A percentile compares a stretch with the other conserved stretches of the same genome.
Conservation (phyloP, 2,113 vertebrate genomes). For the Sinocyclocheilus rhinocerous region DNA sequence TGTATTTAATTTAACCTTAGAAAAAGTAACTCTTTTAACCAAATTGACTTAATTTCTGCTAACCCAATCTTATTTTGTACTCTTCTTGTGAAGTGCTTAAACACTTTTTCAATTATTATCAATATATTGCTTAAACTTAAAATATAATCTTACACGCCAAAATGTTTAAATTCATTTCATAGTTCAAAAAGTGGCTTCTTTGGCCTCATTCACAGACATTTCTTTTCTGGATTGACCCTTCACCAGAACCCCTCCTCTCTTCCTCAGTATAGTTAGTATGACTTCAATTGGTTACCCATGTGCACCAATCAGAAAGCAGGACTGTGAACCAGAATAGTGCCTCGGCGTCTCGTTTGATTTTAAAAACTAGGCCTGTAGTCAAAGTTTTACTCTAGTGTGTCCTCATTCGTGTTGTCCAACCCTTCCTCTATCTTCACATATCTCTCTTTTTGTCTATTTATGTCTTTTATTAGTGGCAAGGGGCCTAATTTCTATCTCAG, state of each 20-base stretch:
- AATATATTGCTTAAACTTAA: neutral
- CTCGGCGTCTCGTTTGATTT: neutral
- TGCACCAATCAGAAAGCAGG: conserved; percentile 22
- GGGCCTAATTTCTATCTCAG: conserved; percentile 30
- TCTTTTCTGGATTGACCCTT: conserved; percentile 1
- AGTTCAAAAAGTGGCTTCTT: neutral
- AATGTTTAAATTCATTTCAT: neutral
- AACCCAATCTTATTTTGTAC: neutral
- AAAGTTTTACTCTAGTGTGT: neutral
- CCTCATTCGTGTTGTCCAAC: neutral
- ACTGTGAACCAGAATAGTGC: neutral
- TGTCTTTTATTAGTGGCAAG: neutral
- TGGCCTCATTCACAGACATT: neutral
- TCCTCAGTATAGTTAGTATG: conserved; percentile 49
- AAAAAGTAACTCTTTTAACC: neutral
- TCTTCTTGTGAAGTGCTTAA: neutral
- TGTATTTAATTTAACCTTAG: neutral
- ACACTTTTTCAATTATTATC: neutral
- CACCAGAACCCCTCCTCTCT: conserved; percentile 32
- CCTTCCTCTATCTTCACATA: neutral
- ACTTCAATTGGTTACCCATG: conserved; percentile 37
- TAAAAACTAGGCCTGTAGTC: conserved; percentile 8
- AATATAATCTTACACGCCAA: neutral
- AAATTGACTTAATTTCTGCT: neutral
- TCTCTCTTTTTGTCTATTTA: neutral